Percentiles rank a stretch among this genome's conserved stretches.
Conservation (phyloP, 2,888 invertebrate species). For the Invenusta paracnida region DNA sequence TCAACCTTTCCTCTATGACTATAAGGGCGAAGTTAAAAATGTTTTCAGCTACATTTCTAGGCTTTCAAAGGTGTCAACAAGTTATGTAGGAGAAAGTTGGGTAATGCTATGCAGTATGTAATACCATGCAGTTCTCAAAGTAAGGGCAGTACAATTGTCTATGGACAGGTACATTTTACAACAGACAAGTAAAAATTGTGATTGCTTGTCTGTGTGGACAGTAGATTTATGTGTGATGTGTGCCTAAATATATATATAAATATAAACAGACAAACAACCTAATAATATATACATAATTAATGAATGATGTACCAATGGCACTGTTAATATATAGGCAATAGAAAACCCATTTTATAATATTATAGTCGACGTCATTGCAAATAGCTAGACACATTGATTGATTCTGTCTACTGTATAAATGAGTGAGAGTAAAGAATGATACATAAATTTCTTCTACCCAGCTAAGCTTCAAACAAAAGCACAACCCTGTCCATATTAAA, state of each 20-base stretch:
- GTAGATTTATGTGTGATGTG: not conserved
- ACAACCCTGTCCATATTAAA: slow-evolving; percentile 1
- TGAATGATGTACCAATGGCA: not conserved
- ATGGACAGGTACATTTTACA: slow-evolving; percentile 8
- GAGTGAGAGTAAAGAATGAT: slow-evolving; percentile 8
- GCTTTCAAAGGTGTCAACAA: no score
- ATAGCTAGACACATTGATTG: no score
- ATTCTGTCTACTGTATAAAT: not conserved
- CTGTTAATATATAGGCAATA: no score
- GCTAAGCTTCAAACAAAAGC: slow-evolving; percentile 15
- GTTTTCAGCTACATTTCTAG: no score
- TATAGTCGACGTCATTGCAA: no score
- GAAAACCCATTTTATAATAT: no score
- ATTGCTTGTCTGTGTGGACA: slow-evolving; percentile 23
- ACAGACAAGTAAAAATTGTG: slow-evolving; percentile 26
- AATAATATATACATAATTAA: not conserved
- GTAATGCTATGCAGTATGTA: no score
- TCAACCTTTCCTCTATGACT: no score
- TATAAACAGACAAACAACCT: not conserved
- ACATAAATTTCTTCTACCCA: not conserved
- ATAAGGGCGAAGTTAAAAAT: no score
- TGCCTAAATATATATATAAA: not conserved
- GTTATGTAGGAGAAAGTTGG: no score
- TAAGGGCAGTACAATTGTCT: not conserved
- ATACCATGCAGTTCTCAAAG: not conserved